These are phyloP conservation scores for Gymnoscelis rufifasciata DNA, from an alignment of 2,888 invertebrate genomes.

Conservation along the genomic window DNA sequence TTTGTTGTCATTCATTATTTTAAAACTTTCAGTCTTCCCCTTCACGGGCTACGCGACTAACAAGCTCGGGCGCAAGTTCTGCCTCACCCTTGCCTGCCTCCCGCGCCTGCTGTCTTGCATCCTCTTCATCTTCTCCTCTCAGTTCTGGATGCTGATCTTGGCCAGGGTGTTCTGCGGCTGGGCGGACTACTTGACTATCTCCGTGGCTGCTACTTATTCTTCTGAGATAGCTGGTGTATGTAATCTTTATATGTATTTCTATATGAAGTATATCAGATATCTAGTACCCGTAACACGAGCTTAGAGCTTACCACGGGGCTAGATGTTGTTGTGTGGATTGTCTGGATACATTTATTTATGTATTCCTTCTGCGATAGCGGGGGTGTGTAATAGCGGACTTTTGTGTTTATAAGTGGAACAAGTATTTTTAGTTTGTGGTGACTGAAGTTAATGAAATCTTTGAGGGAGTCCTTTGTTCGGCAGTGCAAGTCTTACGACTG, in stretches of 20 bases:
- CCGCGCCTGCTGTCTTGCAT: constrained; percentile 6
- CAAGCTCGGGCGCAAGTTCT: constrained; percentile 6
- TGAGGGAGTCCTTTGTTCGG: no score
- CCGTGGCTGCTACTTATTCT: constrained; percentile 8
- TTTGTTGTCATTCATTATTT: not conserved
- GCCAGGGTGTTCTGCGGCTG: constrained; percentile 3
- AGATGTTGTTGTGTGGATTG: no score
- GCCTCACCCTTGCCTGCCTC: constrained; percentile 1
- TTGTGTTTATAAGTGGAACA: no score
- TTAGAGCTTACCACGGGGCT: no score
- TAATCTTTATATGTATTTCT: not conserved
- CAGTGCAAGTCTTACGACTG: no score
- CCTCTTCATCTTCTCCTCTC: constrained; percentile 4
- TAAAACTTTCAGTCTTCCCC: constrained; percentile 7
- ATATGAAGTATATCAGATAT: no score
- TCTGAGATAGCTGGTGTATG: constrained; percentile 17
- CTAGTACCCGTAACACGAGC: no score
- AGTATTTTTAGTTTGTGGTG: no score
- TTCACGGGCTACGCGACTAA: constrained; percentile 5
- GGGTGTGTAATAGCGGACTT: no score
- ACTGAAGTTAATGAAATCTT: no score
- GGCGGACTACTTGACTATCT: constrained; percentile 5
- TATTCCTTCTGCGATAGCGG: no score
- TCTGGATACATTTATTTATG: no score
- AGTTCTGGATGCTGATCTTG: constrained; percentile 10